Conservation (phyloP, 2,113 vertebrate genomes). For the Apodemus sylvaticus region DNA sequence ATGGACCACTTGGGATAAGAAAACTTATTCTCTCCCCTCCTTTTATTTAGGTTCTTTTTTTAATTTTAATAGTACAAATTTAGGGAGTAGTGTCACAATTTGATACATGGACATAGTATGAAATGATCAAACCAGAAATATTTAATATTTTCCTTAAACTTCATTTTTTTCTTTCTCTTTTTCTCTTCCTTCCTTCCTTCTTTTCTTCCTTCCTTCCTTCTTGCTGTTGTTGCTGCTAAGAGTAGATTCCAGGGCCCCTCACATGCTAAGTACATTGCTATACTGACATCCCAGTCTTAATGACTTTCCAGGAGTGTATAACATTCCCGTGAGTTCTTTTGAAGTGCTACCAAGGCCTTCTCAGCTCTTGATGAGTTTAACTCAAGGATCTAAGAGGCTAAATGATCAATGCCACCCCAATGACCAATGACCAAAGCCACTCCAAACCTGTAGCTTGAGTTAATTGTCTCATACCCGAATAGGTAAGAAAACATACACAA, state of each 20-base stretch:
- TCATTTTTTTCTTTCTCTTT: neutral
- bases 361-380: neutral
- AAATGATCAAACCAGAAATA: neutral
- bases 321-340: neutral
- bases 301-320: neutral
- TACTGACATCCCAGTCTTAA: neutral
- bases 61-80: neutral
- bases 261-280: neutral
- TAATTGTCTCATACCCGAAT: neutral
- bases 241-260: neutral
- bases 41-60: neutral
- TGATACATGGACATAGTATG: neutral
- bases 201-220: no score
- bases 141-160: neutral
- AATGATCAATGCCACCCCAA: neutral
- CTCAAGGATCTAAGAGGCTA: neutral
- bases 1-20: slow-evolving; percentile 63
- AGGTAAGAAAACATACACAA: neutral
- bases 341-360: neutral
- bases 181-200: rapidly evolving
- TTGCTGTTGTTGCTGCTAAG: neutral
- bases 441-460: neutral
- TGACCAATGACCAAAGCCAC: neutral
- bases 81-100: neutral
- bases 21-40: neutral